Evolutionary conservation across 2,113 vertebrate species (phyloP).

Genomic region (Turnix velox): DNA sequence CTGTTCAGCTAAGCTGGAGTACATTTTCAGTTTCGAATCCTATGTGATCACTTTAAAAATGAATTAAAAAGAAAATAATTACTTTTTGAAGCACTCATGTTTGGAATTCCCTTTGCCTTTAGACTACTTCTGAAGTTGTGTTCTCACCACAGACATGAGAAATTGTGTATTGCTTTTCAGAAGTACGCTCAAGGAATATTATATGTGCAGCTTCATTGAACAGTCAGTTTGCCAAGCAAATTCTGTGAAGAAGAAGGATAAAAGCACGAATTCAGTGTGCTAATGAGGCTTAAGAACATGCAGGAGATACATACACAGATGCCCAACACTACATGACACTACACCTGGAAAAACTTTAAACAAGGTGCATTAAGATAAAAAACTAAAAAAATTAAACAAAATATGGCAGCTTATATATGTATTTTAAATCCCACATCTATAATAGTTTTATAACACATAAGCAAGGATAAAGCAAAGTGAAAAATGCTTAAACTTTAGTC

Average conservation of each 20-base stretch:
- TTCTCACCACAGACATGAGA: constrained; percentile 16
- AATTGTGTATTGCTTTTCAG: constrained; percentile 38
- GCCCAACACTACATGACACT: neutral
- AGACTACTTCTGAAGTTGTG: constrained; percentile 36
- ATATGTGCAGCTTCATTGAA: constrained; percentile 5
- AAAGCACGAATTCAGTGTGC: constrained; percentile 35
- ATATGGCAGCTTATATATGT: neutral
- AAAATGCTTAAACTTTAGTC: neutral
- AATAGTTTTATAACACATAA: neutral
- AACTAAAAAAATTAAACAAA: neutral
- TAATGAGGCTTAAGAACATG: constrained; percentile 2
- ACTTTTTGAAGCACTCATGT: neutral
- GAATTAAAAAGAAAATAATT: constrained; percentile 46
- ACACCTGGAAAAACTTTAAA: neutral
- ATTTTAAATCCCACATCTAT: neutral
- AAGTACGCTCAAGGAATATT: constrained; percentile 40
- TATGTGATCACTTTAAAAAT: constrained; percentile 23
- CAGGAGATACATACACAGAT: neutral
- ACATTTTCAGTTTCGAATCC: neutral
- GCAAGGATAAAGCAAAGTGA: neutral
- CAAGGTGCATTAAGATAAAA: neutral
- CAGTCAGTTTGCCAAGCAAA: neutral
- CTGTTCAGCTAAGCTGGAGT: neutral
- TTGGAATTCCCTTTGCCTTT: constrained; percentile 31
- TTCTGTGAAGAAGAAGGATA: constrained; percentile 10